Evolutionary conservation across 2,888 invertebrate genomes (phyloP), one percentile per base, ranked within the genome.

Genomic region (Caenorhabditis zanzibari): DNA sequence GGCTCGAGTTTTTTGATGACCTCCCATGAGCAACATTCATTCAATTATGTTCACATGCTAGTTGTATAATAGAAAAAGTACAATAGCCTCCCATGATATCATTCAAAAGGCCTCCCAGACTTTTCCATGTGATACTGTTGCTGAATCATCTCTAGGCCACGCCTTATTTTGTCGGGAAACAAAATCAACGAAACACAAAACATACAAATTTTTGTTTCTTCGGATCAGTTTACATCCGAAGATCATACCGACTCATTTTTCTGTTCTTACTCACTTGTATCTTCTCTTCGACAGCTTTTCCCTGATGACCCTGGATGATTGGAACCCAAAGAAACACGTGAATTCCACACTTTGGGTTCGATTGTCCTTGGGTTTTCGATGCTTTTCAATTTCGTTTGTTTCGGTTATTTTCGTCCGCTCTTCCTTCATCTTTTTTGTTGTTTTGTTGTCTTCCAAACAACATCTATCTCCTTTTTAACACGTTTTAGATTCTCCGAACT

Each of bases 341-440:
- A 77, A 77, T 63, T 61, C 63, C 77, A 61, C 77, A 69, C 59
- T 19, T 76, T 66, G 61, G 73, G 76, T 76, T 41, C 76, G 26
- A 59, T 69, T 66, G 76, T 61, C 76, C 68, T 69, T 49, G 44
- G 28, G 47, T 44, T 47, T 49, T 66, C 71, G 58, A 24, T 58
- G 54, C 69, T 69, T 56, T 56, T 69, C 64, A 54, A 38, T 56
- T 66, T 19, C n/a, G 28, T 52, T 66, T 44, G 12, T 24, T 44
- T 44, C 63, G 26, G 19, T 44, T 64, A 47, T 52, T 49, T 63
- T 54, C 49, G 41, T 54, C 38, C 35, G 38, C 63, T 73, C 26
- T 41, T 63, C 56, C 41, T 58, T 16, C n/a, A n/a, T 61, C 32
- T 52, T 44, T 44, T 58, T 54, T 75, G 35, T 26, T 28, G 38